Percentiles rank a stretch among this genome's conserved stretches.
These are phyloP conservation scores for Cynodonichthys magdalenae DNA, from an alignment of 2,797 vertebrate species.

Conservation along the genomic window DNA sequence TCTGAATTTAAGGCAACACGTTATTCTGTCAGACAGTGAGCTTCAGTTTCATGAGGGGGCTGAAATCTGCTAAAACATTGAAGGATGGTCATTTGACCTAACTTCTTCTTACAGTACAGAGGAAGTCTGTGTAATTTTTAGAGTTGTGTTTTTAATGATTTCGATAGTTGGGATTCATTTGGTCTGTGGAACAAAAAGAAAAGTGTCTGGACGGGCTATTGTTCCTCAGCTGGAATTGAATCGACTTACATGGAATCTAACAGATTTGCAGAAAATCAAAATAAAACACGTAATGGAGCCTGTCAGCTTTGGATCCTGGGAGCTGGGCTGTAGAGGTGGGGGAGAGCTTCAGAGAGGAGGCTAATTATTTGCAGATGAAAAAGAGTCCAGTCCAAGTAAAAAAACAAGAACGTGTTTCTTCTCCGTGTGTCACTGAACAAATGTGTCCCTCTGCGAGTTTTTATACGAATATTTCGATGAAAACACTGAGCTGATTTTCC, in stretches of 20 bases:
- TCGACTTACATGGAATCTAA: constrained; percentile 77
- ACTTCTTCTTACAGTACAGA: constrained; percentile 51
- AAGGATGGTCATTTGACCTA: constrained; percentile 38
- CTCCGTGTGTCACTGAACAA: constrained; percentile 22
- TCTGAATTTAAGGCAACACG: constrained; percentile 9
- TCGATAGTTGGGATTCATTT: constrained; percentile 69
- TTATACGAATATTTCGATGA: constrained; percentile 39
- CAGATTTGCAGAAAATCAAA: constrained; percentile 80
- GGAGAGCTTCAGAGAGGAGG: constrained; percentile 72
- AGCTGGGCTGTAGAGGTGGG: constrained; percentile 58
- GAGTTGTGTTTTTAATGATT: constrained; percentile 65
- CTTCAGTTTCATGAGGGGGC: constrained; percentile 25
- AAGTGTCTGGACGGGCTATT: constrained; percentile 55
- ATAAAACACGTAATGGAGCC: constrained; percentile 82
- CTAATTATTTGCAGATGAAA: constrained; percentile 86
- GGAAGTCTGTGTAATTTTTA: constrained; percentile 54
- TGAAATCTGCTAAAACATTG: constrained; percentile 35
- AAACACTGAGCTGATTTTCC: constrained; percentile 52
- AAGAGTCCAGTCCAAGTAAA: constrained; percentile 62
- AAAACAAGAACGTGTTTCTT: constrained; percentile 26
- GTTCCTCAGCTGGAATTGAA: constrained; percentile 71
- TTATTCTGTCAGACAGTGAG: constrained; percentile 27
- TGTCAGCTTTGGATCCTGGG: constrained; percentile 80
- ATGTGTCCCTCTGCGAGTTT: constrained; percentile 25
- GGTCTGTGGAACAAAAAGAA: constrained; percentile 73